A percentile compares a stretch with the other conserved stretches of the same genome.
Evolutionary conservation across 2,113 vertebrate genomes (phyloP).

Genomic region (Scolopax mira): DNA sequence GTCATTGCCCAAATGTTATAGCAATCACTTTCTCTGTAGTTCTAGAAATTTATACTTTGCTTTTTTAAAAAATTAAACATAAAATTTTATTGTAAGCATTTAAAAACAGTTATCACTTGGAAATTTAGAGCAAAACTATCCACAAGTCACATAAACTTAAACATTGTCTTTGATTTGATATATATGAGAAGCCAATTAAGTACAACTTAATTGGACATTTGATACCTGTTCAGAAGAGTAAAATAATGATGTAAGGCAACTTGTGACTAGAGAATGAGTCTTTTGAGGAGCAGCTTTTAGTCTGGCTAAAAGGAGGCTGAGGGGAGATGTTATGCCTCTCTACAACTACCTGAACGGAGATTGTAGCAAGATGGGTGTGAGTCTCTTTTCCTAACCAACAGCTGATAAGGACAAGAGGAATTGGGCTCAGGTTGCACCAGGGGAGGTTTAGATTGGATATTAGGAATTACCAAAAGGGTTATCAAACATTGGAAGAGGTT

Average conservation of each 20-base stretch:
- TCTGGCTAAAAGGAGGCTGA: background rate
- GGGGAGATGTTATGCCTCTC: background rate
- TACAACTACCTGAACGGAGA: background rate
- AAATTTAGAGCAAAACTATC: background rate
- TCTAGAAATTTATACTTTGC: background rate
- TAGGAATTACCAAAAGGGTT: background rate
- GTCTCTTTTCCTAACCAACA: background rate
- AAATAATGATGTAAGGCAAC: background rate
- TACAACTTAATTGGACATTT: background rate
- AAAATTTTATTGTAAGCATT: background rate
- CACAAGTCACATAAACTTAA: background rate
- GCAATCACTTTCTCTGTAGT: background rate
- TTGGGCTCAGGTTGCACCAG: background rate
- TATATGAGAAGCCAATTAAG: background rate
- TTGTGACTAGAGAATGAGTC: background rate
- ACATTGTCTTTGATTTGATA: background rate
- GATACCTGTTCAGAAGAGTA: background rate
- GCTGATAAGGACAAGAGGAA: background rate
- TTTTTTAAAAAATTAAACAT: background rate
- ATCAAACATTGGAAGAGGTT: background rate
- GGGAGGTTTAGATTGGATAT: background rate
- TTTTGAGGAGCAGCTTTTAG: background rate
- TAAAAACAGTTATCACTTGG: background rate
- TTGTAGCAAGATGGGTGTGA: accelerated
- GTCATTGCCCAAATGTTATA: background rate